Percentiles rank a stretch among this genome's conserved stretches.
phyloP scores from a whole-genome alignment of 2,113 vertebrate genomes.

The Crypturellus undulatus region DNA sequence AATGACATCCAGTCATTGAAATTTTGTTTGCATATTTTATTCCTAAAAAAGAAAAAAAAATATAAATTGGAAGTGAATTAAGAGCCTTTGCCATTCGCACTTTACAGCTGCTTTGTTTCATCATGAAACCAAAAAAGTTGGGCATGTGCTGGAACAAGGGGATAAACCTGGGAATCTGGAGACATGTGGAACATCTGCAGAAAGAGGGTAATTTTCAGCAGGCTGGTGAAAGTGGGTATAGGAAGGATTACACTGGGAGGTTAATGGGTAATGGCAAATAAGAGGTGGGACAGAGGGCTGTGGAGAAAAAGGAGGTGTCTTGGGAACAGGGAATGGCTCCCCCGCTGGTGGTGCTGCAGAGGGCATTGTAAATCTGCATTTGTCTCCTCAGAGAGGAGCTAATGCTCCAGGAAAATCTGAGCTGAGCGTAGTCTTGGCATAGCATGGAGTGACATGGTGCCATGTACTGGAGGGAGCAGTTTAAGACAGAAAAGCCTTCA shows the following conservation, averaged over 20 bases:
- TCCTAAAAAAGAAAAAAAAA: background rate
- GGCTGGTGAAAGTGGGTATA: background rate
- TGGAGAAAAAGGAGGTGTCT: background rate
- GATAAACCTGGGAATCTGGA: background rate
- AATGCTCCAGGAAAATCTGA: background rate
- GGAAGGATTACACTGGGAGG: accelerated
- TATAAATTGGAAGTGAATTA: background rate
- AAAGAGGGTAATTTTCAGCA: background rate
- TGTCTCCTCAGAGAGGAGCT: background rate
- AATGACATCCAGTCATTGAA: background rate
- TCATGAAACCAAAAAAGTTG: background rate
- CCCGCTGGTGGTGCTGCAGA: background rate
- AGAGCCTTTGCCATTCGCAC: background rate
- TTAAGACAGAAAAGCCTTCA: background rate
- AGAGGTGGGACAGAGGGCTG: background rate
- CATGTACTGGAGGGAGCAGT: background rate
- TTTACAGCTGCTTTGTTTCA: background rate
- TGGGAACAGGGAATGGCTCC: background rate
- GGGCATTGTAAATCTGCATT: background rate
- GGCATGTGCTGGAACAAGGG: accelerated
- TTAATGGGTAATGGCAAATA: background rate
- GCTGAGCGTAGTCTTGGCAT: background rate
- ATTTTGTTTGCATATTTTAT: background rate
- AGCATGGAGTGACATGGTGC: background rate
- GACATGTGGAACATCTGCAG: background rate